Evolutionary conservation across 2,888 invertebrate genomes (phyloP).

Genomic region (Gandaritis pyraliata): DNA sequence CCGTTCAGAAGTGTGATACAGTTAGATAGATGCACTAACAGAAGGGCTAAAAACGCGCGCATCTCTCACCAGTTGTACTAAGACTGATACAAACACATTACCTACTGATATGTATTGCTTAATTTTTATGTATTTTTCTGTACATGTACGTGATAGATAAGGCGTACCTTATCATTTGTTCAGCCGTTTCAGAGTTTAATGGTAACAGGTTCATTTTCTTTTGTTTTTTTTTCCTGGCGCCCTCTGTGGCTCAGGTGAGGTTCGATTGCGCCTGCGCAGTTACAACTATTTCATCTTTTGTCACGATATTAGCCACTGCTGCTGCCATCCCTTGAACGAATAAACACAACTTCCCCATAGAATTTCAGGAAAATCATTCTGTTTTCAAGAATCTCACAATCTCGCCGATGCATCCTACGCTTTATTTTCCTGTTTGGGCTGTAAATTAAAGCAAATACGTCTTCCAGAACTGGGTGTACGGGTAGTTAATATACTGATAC

Average conservation of each 20-base stretch:
- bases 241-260: too few species aligned
- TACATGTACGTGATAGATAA: constrained; percentile 23
- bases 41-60: constrained; percentile 31
- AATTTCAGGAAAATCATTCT: too few species aligned
- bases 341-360: too few species aligned
- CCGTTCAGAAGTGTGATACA: constrained; percentile 28
- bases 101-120: constrained; percentile 23
- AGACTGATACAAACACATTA: constrained; percentile 34
- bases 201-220: background rate
- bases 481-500: too few species aligned
- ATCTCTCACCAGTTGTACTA: constrained; percentile 32
- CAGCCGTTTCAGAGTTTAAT: constrained; percentile 20
- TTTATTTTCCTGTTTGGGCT: too few species aligned
- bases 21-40: constrained; percentile 20
- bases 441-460: too few species aligned
- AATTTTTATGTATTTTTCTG: constrained; percentile 29
- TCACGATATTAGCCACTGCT: too few species aligned
- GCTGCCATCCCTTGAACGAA: too few species aligned
- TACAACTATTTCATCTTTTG: too few species aligned
- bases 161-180: constrained; percentile 18
- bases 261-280: background rate
- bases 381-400: too few species aligned
- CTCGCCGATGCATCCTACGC: too few species aligned
- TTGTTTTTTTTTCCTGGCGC: background rate
- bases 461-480: too few species aligned